phyloP scores from a whole-genome alignment of 2,113 vertebrate genomes.

The Pogona vitticeps region DNA sequence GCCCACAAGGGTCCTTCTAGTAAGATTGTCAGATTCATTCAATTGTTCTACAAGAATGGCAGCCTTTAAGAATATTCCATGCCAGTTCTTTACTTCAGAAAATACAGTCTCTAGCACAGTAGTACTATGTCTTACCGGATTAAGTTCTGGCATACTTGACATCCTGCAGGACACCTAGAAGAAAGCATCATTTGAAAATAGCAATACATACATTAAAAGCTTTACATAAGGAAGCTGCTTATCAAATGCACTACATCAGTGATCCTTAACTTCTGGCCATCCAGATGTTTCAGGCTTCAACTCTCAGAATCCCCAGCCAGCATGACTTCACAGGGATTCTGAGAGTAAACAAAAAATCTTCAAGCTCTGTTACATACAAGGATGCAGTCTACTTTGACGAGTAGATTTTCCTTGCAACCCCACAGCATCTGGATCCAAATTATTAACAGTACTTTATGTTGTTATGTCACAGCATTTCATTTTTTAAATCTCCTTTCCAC shows the following conservation, averaged over 20 bases:
- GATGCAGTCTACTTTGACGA: not conserved
- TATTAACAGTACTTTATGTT: not conserved
- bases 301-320: too few relatives aligned
- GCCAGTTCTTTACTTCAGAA: not conserved
- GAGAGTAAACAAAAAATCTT: too few relatives aligned
- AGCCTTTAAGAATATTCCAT: not conserved
- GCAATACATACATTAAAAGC: not conserved
- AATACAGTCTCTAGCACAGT: not conserved
- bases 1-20: not conserved
- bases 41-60: not conserved
- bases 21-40: not conserved
- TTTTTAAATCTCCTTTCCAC: too few relatives aligned
- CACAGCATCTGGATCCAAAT: not conserved
- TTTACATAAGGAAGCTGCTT: not conserved
- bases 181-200: conserved; percentile 43
- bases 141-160: conserved; percentile 92
- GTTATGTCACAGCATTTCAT: not conserved
- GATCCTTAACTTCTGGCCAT: too few relatives aligned
- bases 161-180: conserved; percentile 86
- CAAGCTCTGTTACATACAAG: not conserved
- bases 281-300: too few relatives aligned
- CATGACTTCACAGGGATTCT: too few relatives aligned
- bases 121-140: conserved; percentile 82
- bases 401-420: not conserved
- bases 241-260: not conserved